Percentiles rank a stretch among this genome's conserved stretches.
Evolutionary conservation across 2,797 vertebrate genomes (phyloP).

Genomic region (Leuciscus waleckii): DNA sequence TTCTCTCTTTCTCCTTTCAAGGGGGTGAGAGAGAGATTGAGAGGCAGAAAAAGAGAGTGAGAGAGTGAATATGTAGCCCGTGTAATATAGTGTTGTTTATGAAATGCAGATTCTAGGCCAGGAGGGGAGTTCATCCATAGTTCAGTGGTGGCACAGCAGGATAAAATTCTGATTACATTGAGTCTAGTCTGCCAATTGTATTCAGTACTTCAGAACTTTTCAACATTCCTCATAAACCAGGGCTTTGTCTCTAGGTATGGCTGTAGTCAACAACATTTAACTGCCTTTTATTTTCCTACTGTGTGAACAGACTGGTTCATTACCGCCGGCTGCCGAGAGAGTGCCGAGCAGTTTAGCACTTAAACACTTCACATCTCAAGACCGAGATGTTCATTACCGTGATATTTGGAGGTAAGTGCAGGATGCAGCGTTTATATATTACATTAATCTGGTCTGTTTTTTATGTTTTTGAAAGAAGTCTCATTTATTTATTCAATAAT

Average conservation of each 20-base stretch:
- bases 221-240: slow-evolving; percentile 29
- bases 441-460: background rate
- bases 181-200: slow-evolving; percentile 19
- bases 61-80: slow-evolving; percentile 1
- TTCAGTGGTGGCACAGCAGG: slow-evolving; percentile 40
- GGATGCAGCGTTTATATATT: background rate
- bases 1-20: slow-evolving; percentile 56
- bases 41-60: background rate
- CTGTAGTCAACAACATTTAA: slow-evolving; percentile 62
- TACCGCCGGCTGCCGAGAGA: background rate
- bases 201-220: background rate
- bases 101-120: slow-evolving; percentile 37
- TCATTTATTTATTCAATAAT: background rate
- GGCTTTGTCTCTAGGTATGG: slow-evolving; percentile 63
- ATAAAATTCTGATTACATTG: slow-evolving; percentile 18
- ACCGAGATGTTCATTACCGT: slow-evolving; percentile 75
- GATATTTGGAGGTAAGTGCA: slow-evolving; percentile 75
- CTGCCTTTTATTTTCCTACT: slow-evolving; percentile 38
- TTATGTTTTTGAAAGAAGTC: background rate
- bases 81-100: slow-evolving; percentile 39
- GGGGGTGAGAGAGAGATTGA: slow-evolving; percentile 24
- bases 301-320: background rate
- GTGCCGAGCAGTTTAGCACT: background rate
- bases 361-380: background rate
- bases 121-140: slow-evolving; percentile 33